A percentile compares a stretch with the other conserved stretches of the same genome.
These are phyloP conservation scores for Parasteatoda tepidariorum DNA, from an alignment of 1,140 invertebrate genomes.

Conservation along the genomic window DNA sequence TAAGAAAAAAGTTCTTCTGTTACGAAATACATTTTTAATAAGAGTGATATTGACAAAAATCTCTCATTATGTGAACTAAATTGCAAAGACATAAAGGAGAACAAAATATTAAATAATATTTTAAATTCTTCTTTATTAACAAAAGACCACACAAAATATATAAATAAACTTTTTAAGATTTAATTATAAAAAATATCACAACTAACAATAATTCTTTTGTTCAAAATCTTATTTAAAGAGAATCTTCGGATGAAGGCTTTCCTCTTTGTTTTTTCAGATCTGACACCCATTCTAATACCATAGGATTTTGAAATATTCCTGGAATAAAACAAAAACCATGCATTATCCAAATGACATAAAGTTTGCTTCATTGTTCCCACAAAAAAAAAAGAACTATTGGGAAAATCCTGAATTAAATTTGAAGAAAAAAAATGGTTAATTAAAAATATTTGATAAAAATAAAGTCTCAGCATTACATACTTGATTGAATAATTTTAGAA, in stretches of 20 bases:
- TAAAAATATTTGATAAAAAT: background rate
- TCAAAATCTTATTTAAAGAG: background rate
- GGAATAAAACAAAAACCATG: background rate
- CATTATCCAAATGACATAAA: background rate
- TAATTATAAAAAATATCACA: too few relatives aligned
- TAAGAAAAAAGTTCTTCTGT: too few relatives aligned
- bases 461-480: background rate
- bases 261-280: conserved; percentile 20
- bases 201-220: too few relatives aligned
- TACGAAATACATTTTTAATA: too few relatives aligned
- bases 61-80: too few relatives aligned
- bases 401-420: too few relatives aligned
- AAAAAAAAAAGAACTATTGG: background rate
- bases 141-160: too few relatives aligned
- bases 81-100: too few relatives aligned
- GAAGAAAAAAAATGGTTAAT: background rate
- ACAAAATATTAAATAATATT: too few relatives aligned
- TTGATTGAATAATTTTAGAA: background rate
- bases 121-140: too few relatives aligned
- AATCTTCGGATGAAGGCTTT: background rate
- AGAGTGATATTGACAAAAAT: too few relatives aligned
- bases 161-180: too few relatives aligned
- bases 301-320: conserved; percentile 26
- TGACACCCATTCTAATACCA: conserved; percentile 33
- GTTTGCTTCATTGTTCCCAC: background rate